Evolutionary conservation across 2,797 vertebrate genomes (phyloP).

Genomic region (Hypotaenidia okinawae): DNA sequence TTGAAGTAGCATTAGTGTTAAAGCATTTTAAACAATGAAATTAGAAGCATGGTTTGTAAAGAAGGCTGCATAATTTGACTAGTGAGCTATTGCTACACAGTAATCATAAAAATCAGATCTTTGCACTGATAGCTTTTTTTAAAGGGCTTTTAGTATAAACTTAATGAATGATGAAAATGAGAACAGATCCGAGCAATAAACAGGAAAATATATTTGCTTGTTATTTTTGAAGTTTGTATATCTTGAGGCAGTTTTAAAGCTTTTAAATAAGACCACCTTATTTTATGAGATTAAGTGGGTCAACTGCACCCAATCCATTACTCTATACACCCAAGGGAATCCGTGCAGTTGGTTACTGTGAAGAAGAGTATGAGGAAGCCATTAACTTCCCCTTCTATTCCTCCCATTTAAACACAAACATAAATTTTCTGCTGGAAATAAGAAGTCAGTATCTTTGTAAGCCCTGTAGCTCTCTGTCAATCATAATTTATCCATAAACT

Average conservation of each 20-base stretch:
- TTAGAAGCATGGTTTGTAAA: neutral
- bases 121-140: neutral
- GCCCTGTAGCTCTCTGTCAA: neutral
- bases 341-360: neutral
- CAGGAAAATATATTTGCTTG: neutral
- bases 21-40: neutral
- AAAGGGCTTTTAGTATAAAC: neutral
- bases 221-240: neutral
- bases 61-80: neutral
- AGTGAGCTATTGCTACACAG: neutral
- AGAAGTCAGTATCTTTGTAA: neutral
- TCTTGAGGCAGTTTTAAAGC: neutral
- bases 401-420: neutral
- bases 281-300: neutral
- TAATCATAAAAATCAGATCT: neutral
- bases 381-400: neutral
- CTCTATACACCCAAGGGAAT: neutral
- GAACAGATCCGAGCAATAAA: neutral
- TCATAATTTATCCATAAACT: neutral
- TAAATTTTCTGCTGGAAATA: neutral
- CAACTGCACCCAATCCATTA: neutral
- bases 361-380: neutral
- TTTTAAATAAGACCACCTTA: neutral
- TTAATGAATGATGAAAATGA: neutral
- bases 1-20: neutral